Evolutionary conservation across 35 echinoderm and acorn worm species (phyloP).

Genomic region (Apostichopus californicus): DNA sequence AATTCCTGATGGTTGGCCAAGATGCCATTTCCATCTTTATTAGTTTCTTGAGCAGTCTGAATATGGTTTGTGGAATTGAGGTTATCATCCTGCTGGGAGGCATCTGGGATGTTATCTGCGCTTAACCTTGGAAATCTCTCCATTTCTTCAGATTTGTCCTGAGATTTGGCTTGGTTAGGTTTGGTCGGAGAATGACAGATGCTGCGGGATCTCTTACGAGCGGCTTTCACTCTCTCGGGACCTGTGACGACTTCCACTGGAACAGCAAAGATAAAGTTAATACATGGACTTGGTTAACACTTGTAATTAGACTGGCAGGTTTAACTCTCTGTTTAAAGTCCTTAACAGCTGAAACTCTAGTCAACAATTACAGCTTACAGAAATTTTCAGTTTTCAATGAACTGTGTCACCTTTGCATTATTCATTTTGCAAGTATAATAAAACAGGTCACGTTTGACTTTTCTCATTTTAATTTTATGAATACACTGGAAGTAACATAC

Average conservation of each 20-base stretch:
- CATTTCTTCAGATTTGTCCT: slow-evolving; percentile 24
- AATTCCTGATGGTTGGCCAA: slow-evolving; percentile 6
- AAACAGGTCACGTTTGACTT: too few species aligned
- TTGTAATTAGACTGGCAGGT: too few species aligned
- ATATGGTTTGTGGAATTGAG: background rate
- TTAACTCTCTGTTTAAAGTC: too few species aligned
- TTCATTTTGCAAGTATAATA: too few species aligned
- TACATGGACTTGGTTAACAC: background rate
- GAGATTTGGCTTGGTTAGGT: slow-evolving; percentile 10
- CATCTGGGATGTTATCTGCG: background rate
- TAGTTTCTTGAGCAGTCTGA: background rate
- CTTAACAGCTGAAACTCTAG: too few species aligned
- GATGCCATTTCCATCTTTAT: background rate
- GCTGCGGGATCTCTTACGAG: slow-evolving; percentile 64
- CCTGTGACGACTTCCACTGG: slow-evolving; percentile 71
- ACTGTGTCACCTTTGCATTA: too few species aligned
- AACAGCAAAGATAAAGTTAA: background rate
- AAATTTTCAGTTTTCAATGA: too few species aligned
- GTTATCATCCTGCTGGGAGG: background rate
- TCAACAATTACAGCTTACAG: too few species aligned
- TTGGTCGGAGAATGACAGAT: slow-evolving; percentile 57
- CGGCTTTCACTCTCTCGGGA: slow-evolving; percentile 65
- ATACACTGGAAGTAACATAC: too few species aligned
- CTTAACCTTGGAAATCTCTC: background rate
- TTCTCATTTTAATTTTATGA: too few species aligned